phyloP scores from a whole-genome alignment of 2,888 invertebrate genomes.

The Ceraclea dissimilis region DNA sequence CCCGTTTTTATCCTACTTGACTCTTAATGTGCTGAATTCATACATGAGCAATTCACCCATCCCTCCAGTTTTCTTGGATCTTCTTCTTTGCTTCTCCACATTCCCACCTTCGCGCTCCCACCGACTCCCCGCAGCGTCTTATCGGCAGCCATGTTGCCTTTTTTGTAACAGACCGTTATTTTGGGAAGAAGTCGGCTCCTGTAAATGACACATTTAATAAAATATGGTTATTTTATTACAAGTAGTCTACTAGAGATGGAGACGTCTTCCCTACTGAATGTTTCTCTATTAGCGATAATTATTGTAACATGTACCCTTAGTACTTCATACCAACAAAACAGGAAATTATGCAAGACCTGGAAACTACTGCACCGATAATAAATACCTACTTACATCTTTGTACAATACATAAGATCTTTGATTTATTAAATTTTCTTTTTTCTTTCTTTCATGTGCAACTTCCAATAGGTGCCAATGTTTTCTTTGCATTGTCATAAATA shows the following conservation, averaged over 20 bases:
- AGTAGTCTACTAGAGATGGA: conserved; percentile 16
- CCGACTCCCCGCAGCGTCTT: conserved; percentile 20
- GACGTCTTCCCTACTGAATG: background rate
- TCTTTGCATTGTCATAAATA: too few relatives aligned
- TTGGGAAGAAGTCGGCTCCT: conserved; percentile 19
- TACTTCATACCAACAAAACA: too few relatives aligned
- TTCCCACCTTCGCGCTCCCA: conserved; percentile 4
- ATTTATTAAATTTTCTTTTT: too few relatives aligned
- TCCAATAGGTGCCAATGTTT: too few relatives aligned
- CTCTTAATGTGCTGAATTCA: conserved; percentile 66
- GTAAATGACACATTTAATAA: conserved; percentile 25
- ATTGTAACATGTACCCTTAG: too few relatives aligned
- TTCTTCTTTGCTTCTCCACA: conserved; percentile 1
- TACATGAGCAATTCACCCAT: conserved; percentile 52
- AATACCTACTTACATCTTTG: too few relatives aligned
- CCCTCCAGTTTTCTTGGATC: conserved; percentile 14
- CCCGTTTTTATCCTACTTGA: conserved; percentile 53
- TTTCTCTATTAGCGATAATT: background rate
- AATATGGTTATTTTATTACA: conserved; percentile 25
- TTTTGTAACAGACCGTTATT: conserved; percentile 23
- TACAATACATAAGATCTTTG: too few relatives aligned
- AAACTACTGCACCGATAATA: too few relatives aligned
- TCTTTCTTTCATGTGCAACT: too few relatives aligned
- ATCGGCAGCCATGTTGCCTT: conserved; percentile 25
- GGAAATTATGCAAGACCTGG: too few relatives aligned